Base-by-base conservation (phyloP, 1,140 invertebrate species). In the Phortica variegata region DNA sequence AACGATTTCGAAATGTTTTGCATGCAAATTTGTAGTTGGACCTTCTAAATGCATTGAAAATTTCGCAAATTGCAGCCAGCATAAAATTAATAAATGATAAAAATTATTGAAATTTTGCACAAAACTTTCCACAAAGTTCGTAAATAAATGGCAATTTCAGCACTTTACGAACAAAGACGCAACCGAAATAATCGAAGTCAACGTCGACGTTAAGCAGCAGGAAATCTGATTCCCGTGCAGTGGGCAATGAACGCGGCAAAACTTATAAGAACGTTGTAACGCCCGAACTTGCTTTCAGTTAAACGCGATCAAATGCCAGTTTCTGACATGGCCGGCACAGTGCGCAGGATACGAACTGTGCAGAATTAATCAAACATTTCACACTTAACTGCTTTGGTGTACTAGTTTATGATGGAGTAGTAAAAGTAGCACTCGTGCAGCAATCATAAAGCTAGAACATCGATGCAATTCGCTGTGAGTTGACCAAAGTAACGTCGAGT, bases 401-500 rank as follows among this genome's bases (percentile, higher is more conserved):
- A 80, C 78, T 83, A 80, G 70, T 79, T 84, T 82, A 82, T 83
- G 81, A 74, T 62, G 55, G 54, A 37, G 20, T 36, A 32, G 3
- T 20, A 36, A 21, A 39, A 32, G 3, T 20, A 36, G 16, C 12
- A 6, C 20, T 20, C 34, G 21, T 23, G 13, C 19, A 26, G 34
- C 19, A 47, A 62, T 78, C 81, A 83, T 84, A 83, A 84, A 84
- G 82, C 82, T 83, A 82, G 78, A 79, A 79, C 77, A 83, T 73
- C 79, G 80, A 79, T 76, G 80, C 73, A 77, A 42, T 58, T 54
- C 43, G 51, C 32, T 57, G 54, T 47, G 49, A 44, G 16, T 12
- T n/a, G n/a, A n/a, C n/a, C n/a, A 53, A 21, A 37, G n/a, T n/a
- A n/a, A n/a, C n/a, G n/a, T n/a, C n/a, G n/a, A n/a, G n/a, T n/a